Base-by-base conservation (phyloP, 2,888 invertebrate species). In the Lepidocyrtoides sp. region DNA sequence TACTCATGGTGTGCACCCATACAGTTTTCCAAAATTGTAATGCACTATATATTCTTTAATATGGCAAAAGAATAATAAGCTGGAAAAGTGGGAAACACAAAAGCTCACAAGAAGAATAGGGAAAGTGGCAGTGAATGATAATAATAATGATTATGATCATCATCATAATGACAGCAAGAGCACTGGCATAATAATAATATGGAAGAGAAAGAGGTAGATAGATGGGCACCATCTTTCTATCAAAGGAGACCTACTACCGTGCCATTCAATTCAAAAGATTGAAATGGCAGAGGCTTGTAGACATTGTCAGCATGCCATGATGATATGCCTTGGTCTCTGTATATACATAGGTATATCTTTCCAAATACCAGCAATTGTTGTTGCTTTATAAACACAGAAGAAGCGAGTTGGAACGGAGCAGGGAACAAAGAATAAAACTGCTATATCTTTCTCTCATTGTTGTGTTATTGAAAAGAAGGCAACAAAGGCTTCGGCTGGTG, bases 71-170 rank as follows among this genome's bases (percentile, higher is more conserved):
- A 79, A 87, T 86, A 86, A 86, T 87, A 87, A 87, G 79, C 81
- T 82, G 69, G 60, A 87, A 79, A 79, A 79, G 54, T 79, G 81
- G 44, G 48, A 63, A 86, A 69, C 79, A 88, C 81, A 81, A 81
- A 81, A 81, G 88, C 32, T 79, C 12, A 3, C 14, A 41, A 57
- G 79, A 77, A 69, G 87, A 88, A 88, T 51, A 36, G n/a, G 84
- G 63, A 32, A 79, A 87, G 66, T 88, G 88, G 51, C 88, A 82
- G 81, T 14, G 88, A 81, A 72, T 69, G 75, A 66, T 87, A 87
- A 79, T 87, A 88, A 75, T 85, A 85, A 85, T 85, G 29, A 79
- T 79, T 29, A 81, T 77, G 12, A 75, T 88, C 82, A 82, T 82
- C 82, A 44, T 60, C 36, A 41, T 60, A 60, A 82, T 82, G 63